These are phyloP conservation scores for Cryptocephalus moraei DNA, from an alignment of 2,888 invertebrate genomes.

Conservation along the genomic window DNA sequence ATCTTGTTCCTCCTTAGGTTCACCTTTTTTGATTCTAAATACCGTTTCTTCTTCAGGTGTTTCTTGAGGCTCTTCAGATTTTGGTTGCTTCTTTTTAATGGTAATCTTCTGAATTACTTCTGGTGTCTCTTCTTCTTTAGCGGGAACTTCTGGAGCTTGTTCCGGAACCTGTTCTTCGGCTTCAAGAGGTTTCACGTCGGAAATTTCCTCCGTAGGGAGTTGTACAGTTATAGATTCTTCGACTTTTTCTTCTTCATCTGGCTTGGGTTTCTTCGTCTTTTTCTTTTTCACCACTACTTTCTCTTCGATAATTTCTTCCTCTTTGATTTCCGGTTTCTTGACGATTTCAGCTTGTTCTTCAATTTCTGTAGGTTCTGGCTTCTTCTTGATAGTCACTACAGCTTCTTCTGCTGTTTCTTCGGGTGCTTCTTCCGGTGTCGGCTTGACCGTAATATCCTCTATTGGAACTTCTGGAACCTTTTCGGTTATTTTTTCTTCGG, in stretches of 20 bases:
- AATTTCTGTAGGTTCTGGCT: constrained; percentile 2
- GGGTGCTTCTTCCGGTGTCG: background rate
- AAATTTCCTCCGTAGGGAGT: background rate
- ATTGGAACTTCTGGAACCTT: too few relatives aligned
- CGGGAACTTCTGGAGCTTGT: background rate
- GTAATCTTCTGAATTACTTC: constrained; percentile 2
- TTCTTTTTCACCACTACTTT: constrained; percentile 10
- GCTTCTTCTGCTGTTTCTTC: constrained; percentile 1
- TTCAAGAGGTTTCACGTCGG: background rate
- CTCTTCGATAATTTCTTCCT: constrained; percentile 4
- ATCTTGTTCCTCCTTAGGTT: background rate
- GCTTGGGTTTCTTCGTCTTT: constrained; percentile 12
- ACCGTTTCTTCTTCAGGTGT: constrained; percentile 19
- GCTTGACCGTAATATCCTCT: background rate
- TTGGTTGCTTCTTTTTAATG: constrained; percentile 25
- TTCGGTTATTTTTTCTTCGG: background rate
- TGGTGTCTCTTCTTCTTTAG: background rate
- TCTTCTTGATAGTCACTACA: constrained; percentile 1
- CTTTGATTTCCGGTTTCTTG: constrained; percentile 2
- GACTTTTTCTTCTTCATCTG: constrained; percentile 17
- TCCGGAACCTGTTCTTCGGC: background rate
- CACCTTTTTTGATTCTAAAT: too few relatives aligned
- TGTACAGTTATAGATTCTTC: constrained; percentile 17
- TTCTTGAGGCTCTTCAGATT: constrained; percentile 18
- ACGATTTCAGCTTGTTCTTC: constrained; percentile 2